phyloP scores from a whole-genome alignment of 64 coral and sea anemone genomes.

The Dendrophyllia cribrosa region DNA sequence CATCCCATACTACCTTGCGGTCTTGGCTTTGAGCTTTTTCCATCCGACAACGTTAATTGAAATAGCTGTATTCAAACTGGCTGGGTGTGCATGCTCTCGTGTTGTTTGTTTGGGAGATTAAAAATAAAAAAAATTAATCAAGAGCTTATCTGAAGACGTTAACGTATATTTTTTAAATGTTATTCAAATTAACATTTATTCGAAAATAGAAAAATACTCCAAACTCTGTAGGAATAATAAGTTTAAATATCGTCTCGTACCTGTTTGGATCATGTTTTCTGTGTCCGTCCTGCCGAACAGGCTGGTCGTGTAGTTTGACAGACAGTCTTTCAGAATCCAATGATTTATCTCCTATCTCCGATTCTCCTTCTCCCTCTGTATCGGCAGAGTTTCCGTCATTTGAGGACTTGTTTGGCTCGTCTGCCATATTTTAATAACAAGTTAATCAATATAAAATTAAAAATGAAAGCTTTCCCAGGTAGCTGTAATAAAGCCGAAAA shows the following conservation, averaged over 20 bases:
- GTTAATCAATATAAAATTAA: no score
- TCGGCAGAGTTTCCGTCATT: constrained; percentile 56
- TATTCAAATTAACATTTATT: no score
- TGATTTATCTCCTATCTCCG: constrained; percentile 63
- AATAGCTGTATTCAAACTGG: no score
- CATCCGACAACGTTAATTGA: no score
- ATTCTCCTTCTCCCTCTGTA: constrained; percentile 77
- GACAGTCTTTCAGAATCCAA: neutral
- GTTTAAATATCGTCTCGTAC: neutral
- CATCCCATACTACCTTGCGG: no score
- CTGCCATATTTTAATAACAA: neutral
- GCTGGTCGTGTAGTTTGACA: constrained; percentile 78
- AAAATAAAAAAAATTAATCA: no score
- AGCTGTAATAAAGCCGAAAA: neutral
- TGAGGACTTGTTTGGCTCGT: constrained; percentile 35
- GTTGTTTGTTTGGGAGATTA: no score
- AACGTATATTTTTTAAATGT: no score
- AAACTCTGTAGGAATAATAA: neutral
- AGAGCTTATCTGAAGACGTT: no score
- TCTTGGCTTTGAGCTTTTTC: no score
- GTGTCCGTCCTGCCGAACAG: constrained; percentile 20
- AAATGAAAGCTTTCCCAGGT: neutral
- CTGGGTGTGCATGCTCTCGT: no score
- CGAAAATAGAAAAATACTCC: no score
- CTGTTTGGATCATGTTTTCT: constrained; percentile 86